Evolutionary conservation across 2,888 invertebrate genomes (phyloP).

Genomic region (Thymelicus sylvestris): DNA sequence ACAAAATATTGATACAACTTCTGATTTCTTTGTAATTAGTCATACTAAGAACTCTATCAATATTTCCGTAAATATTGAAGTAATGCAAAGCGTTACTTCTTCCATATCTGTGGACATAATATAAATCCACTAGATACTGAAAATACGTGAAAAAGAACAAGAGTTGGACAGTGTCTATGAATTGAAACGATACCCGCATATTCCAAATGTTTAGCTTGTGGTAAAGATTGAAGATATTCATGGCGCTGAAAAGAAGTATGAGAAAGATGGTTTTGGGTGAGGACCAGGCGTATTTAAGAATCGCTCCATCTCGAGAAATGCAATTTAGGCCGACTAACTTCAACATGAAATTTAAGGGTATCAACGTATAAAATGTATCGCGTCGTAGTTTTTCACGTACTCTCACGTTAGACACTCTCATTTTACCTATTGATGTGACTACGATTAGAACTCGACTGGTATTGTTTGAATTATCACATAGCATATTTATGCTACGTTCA

Average conservation of each 20-base stretch:
- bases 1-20: not conserved
- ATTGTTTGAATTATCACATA: not conserved
- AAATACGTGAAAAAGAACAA: conserved; percentile 9
- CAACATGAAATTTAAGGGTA: conserved; percentile 10
- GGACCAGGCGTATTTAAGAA: conserved; percentile 20
- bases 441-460: not conserved
- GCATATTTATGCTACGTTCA: too few relatives aligned
- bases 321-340: conserved; percentile 26
- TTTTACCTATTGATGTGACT: not conserved
- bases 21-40: not conserved
- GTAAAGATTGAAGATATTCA: conserved; percentile 5
- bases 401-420: conserved; percentile 1
- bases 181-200: not conserved
- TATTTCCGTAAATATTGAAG: conserved; percentile 7
- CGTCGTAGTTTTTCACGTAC: not conserved
- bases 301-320: conserved; percentile 16
- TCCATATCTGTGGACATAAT: conserved; percentile 19
- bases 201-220: conserved; percentile 10
- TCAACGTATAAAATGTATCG: conserved; percentile 22
- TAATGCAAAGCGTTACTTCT: conserved; percentile 10
- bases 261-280: not conserved
- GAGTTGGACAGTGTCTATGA: not conserved
- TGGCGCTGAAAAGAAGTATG: not conserved
- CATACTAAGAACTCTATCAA: conserved; percentile 14
- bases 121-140: conserved; percentile 25